Base-by-base conservation (phyloP, 1,140 invertebrate species). In the Phymorhynchus buccinoides region DNA sequence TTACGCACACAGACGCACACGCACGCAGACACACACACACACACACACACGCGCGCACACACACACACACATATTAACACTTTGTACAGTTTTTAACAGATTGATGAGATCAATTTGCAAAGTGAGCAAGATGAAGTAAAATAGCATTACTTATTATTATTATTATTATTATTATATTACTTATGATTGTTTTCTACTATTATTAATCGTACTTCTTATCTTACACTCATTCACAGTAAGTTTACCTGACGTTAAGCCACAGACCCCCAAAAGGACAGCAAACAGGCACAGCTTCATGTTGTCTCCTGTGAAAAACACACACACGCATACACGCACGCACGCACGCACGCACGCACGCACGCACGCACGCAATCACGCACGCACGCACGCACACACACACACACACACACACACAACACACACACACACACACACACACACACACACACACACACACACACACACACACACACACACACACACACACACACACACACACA, bases 311-410 rank as follows among this genome's bases (percentile, higher is more conserved):
- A 52, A 52, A 9, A 52, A 52, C n/a, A 66, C 62, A 7, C 62
- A 27, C 62, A 66, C 62, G n/a, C 62, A 66, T 30, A 27, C 62
- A 27, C 62, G n/a, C 62, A 66, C 22, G n/a, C 62, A 27, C 62
- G 3, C 7, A 66, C 62, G n/a, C 62, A 66, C 62, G n/a, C 62
- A 66, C 62, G n/a, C 62, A 66, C 62, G n/a, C 62, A 66, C 62
- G n/a, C 62, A 66, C 62, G n/a, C 62, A 66, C 62, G n/a, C 62
- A 66, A 9, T 16, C 62, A 66, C 62, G n/a, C 62, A 66, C 62
- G 18, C 62, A 66, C 62, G n/a, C 62, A 66, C 62, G n/a, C 62
- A 66, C 62, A 48, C 56, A 62, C 56, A 62, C 56, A 62, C 56
- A 62, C 56, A 62, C 56, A 27, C 56, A 62, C 1, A n/a, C n/a